Evolutionary conservation across 2,888 invertebrate species (phyloP), one percentile per base, ranked within the genome.

Genomic region (Emmelina monodactyla): DNA sequence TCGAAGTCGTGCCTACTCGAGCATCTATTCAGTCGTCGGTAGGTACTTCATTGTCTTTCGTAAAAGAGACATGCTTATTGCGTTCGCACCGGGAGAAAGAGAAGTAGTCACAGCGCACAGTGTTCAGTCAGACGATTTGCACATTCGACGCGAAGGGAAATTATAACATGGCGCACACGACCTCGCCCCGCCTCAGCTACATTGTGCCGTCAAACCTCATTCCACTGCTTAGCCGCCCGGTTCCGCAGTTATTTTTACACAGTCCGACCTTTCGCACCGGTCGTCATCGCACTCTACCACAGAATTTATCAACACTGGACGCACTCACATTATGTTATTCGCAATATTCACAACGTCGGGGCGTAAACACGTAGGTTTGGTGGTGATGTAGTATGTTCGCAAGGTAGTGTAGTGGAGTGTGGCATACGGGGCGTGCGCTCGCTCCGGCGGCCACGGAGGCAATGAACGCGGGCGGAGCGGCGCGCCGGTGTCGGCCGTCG

Each of bases 391-490:
- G 16, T 11, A 28, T 30, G 32, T 37, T 54, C 49, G 55, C 56
- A 52, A 50, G 45, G 44, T 46, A 48, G 49, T 45, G 43, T 46
- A 45, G 46, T 38, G 41, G 45, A 44, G 48, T 46, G 44, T 50
- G 41, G 56, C 71, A 66, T 69, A 58, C 61, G 50, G 48, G 44
- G 51, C 73, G 66, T 60, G 63, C 63, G 66, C 64, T 67, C 75
- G 55, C 71, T 60, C 62, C 75, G 75, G 75, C 73, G 65, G 85
- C 85, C 85, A 82, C 83, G 83, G 78, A 84, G 83, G 82, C 84
- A 83, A 83, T 85, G 85, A 85, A 85, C 85, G 85, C 82, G 80
- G 82, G 57, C n/a, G n/a, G n/a, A n/a, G 50, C 45, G 68, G 73
- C 72, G 72, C 58, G 50, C 55, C 51, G 45, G 66, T 62, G 63